Conservation (phyloP, 2,797 vertebrate genomes). For the Lophius americanus region DNA sequence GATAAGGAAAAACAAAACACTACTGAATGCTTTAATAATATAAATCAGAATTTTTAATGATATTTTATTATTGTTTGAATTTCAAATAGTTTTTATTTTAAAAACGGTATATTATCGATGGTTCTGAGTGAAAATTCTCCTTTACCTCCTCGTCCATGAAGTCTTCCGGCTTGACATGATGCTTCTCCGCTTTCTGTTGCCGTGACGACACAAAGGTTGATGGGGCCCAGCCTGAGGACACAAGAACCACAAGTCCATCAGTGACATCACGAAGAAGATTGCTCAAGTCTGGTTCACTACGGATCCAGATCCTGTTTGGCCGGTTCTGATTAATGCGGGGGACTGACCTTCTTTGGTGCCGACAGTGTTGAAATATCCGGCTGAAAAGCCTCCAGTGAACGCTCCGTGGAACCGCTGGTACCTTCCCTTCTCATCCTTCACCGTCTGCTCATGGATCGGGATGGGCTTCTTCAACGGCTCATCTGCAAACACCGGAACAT, state of each 20-base stretch:
- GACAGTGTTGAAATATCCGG: conserved; percentile 95
- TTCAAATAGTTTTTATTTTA: too few relatives aligned
- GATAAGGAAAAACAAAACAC: too few relatives aligned
- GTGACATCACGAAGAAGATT: too few relatives aligned
- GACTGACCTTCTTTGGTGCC: conserved; percentile 93
- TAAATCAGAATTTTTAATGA: too few relatives aligned
- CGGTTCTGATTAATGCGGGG: accelerated
- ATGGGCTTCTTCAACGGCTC: conserved; percentile 89
- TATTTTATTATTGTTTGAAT: too few relatives aligned
- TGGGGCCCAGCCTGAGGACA: conserved; percentile 88
- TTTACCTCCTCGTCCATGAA: conserved; percentile 99
- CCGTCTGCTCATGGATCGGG: conserved; percentile 93
- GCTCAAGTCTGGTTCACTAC: neutral
- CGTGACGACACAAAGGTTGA: conserved; percentile 91
- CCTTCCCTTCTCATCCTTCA: conserved; percentile 93
- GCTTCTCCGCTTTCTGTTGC: conserved; percentile 88
- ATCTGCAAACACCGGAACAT: conserved; percentile 69
- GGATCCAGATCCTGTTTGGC: neutral
- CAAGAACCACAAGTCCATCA: too few relatives aligned
- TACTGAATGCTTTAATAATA: too few relatives aligned
- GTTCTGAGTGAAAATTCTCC: neutral
- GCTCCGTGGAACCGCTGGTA: conserved; percentile 95
- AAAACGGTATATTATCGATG: neutral
- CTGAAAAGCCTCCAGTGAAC: conserved; percentile 96
- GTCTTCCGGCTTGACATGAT: conserved; percentile 85